Conservation (phyloP, 2,797 vertebrate genomes). For the Amniataba percoides region DNA sequence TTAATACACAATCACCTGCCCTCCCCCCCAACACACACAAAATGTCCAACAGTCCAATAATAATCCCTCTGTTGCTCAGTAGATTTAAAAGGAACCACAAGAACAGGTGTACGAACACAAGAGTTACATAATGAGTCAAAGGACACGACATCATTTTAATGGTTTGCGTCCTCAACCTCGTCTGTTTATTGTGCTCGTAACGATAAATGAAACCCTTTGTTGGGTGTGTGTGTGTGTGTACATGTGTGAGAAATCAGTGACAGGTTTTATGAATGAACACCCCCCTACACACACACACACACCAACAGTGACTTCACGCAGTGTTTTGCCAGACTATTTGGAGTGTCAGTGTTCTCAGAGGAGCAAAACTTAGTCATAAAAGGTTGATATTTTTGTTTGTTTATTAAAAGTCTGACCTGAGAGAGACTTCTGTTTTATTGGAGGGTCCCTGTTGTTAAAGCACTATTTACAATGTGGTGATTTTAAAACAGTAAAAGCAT, state of each 20-base stretch:
- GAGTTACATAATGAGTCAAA: constrained; percentile 52
- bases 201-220: neutral
- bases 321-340: neutral
- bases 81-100: constrained; percentile 36
- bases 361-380: constrained; percentile 14
- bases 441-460: constrained; percentile 46
- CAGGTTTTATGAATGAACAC: too few relatives aligned
- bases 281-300: too few relatives aligned
- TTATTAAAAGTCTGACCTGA: neutral
- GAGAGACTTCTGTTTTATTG: constrained; percentile 30
- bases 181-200: constrained; percentile 10
- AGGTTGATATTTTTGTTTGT: neutral
- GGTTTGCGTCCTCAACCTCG: constrained; percentile 18
- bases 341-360: neutral
- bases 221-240: neutral
- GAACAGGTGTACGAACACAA: constrained; percentile 49
- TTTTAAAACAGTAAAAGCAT: constrained; percentile 27
- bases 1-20: neutral
- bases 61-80: constrained; percentile 45
- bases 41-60: constrained; percentile 22
- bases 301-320: constrained; percentile 3
- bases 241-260: neutral
- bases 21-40: neutral
- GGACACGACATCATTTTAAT: constrained; percentile 28
- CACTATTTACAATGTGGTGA: constrained; percentile 58